Evolutionary conservation across 2,888 invertebrate genomes (phyloP).

Genomic region (Drepana falcataria): DNA sequence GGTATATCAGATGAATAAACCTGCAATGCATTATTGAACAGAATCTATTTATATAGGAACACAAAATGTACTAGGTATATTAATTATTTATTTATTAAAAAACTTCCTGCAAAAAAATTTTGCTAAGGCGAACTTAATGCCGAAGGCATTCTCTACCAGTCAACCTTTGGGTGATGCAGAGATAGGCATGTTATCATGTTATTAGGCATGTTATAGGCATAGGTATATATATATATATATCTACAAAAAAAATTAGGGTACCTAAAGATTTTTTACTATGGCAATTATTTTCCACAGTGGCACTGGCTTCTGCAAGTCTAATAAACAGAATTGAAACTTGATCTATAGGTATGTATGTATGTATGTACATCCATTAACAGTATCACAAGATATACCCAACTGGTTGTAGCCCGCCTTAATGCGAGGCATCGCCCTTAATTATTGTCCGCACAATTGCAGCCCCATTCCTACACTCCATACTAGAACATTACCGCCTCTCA

Average conservation of each 20-base stretch:
- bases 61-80: not conserved
- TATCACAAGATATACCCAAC: slow-evolving; percentile 58
- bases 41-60: not conserved
- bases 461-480: slow-evolving; percentile 53
- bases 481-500: slow-evolving; percentile 68
- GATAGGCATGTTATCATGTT: too few species aligned
- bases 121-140: too few species aligned
- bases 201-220: too few species aligned
- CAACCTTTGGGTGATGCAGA: too few species aligned
- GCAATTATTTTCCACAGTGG: too few species aligned
- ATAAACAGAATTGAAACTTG: slow-evolving; percentile 4
- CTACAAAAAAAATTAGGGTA: too few species aligned
- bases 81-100: too few species aligned
- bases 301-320: too few species aligned
- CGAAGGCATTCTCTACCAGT: too few species aligned
- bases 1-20: not conserved
- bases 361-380: slow-evolving; percentile 43
- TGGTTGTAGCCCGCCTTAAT: slow-evolving; percentile 49
- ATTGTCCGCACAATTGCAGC: slow-evolving; percentile 68
- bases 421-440: slow-evolving; percentile 54
- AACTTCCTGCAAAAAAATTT: too few species aligned
- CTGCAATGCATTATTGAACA: not conserved
- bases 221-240: too few species aligned
- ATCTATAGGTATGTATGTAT: slow-evolving; percentile 19
- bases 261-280: too few species aligned